These are phyloP conservation scores for Argyresthia goedartella DNA, from an alignment of 2,888 invertebrate genomes.

Conservation along the genomic window DNA sequence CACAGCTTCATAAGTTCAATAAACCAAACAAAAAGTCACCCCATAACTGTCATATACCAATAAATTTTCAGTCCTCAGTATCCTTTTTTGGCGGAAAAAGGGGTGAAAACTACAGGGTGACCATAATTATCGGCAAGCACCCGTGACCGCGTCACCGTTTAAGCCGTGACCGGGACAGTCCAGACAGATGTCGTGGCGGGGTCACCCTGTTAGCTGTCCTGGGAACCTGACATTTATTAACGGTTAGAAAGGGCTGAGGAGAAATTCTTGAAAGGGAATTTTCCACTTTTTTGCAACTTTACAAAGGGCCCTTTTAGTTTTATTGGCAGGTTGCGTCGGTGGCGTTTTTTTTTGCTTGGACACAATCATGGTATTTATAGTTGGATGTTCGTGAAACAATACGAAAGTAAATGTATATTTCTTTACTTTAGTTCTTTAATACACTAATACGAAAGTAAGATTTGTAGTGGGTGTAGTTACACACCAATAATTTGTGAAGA, in stretches of 20 bases:
- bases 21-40: neutral
- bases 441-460: too few species aligned
- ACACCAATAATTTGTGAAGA: too few species aligned
- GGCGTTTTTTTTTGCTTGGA: neutral
- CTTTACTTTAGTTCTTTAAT: too few species aligned
- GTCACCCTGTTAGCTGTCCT: constrained; percentile 5
- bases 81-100: constrained; percentile 7
- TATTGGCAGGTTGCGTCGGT: neutral
- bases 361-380: too few species aligned
- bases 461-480: too few species aligned
- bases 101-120: constrained; percentile 15
- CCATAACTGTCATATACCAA: neutral
- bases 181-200: constrained; percentile 1
- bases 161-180: constrained; percentile 4
- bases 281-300: constrained; percentile 22
- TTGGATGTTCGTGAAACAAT: too few species aligned
- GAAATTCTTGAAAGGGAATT: constrained; percentile 43
- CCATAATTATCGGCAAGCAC: constrained; percentile 28
- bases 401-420: too few species aligned
- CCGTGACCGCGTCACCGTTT: constrained; percentile 11
- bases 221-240: constrained; percentile 59
- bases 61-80: neutral
- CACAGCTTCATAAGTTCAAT: neutral
- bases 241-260: constrained; percentile 40
- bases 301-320: neutral